Evolutionary conservation across 1,140 invertebrate species (phyloP), one percentile per base, ranked within the genome.

Genomic region (Berghia stephanieae): DNA sequence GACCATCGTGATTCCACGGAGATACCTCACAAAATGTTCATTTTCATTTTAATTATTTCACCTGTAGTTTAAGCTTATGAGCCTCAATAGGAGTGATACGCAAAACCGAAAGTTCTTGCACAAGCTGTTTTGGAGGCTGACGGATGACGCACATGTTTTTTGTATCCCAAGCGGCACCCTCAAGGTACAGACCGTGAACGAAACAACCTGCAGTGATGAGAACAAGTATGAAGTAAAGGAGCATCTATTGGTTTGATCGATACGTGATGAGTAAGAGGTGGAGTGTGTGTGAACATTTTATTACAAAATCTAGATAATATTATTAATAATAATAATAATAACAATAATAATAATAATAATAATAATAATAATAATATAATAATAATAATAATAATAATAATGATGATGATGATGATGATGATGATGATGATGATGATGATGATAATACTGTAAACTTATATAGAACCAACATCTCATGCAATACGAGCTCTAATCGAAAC

Each of bases 81-180:
- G 92, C 88, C 89, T 96, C 94, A 18, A 95, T 94, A 2, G 95
- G 95, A 82, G 94, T 93, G 40, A 96, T 92, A 71, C 92, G 92
- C 75, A 96, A 89, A 49, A 96, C 93, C 34, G 95, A 95, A 68
- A 96, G 87, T 84, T 94, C 92, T 81, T 95, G 94, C 36, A 95
- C 91, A 16, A 96, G 82, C 70, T 95, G 89, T 90, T 95, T 96
- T 1, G 95, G 94, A 81, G 92, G 87, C 0, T 94, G 95, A 80
- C 90, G 91, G 75, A 91, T 91, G 36, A 96, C 88, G 84, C 94
- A 94, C 42, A 91, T 90, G 4, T 92, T 92, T 49, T 93, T 86
- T n/a, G 92, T 60, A 85, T 95, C 94, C 95, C 95, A 96, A 93
- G 75, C 75, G 21, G 85, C 86, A 10, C 86, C 86, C 75, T 87